Evolutionary conservation across 2,797 vertebrate species (phyloP).

Genomic region (Tarsius wallacei): DNA sequence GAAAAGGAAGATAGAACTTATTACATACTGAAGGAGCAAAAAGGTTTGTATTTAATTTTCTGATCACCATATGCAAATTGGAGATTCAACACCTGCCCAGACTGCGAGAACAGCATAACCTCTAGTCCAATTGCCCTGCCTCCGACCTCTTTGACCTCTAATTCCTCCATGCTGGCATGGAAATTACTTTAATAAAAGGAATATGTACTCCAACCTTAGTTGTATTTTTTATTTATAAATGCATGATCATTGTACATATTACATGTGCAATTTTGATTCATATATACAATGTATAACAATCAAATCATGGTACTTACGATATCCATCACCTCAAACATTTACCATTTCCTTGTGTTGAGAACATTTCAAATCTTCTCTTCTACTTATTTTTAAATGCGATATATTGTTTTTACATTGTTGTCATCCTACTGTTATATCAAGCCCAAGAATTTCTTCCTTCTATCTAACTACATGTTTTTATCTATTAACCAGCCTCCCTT

Average conservation of each 20-base stretch:
- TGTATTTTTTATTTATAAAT: not conserved
- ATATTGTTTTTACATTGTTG: not conserved
- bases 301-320: not conserved
- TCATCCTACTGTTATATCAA: not conserved
- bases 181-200: not conserved
- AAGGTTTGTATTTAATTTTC: not conserved
- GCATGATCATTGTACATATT: not conserved
- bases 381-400: not conserved
- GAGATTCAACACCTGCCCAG: not conserved
- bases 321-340: not conserved
- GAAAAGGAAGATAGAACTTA: not conserved
- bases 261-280: not conserved
- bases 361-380: not conserved
- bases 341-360: not conserved
- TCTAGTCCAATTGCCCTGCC: not conserved
- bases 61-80: not conserved
- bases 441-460: not conserved
- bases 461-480: not conserved
- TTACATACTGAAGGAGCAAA: slow-evolving; percentile 35
- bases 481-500: not conserved
- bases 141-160: not conserved
- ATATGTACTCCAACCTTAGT: not conserved
- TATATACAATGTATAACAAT: not conserved
- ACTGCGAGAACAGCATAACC: rapidly evolving
- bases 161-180: not conserved